A percentile compares a stretch with the other conserved stretches of the same genome.
These are phyloP conservation scores for Meda fulgida DNA, from an alignment of 2,797 vertebrate species.

Conservation along the genomic window DNA sequence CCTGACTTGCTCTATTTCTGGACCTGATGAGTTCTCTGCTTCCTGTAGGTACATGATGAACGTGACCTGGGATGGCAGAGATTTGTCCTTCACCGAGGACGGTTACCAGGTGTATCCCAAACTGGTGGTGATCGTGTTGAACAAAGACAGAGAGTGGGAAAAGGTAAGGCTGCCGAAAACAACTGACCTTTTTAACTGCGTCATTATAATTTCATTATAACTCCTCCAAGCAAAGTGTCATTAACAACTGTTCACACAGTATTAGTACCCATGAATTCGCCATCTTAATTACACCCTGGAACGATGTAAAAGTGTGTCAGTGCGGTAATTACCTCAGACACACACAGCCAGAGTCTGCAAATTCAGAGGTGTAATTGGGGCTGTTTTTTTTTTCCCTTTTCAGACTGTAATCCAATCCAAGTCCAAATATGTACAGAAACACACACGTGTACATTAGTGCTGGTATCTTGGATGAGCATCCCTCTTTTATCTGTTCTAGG, in stretches of 20 bases:
- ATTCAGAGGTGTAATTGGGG: constrained; percentile 40
- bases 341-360: constrained; percentile 38
- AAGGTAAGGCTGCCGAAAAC: constrained; percentile 81
- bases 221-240: constrained; percentile 34
- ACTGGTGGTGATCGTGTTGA: constrained; percentile 94
- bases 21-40: constrained; percentile 55
- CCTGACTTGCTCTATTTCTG: constrained; percentile 46
- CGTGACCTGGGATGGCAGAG: constrained; percentile 94
- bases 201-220: constrained; percentile 49
- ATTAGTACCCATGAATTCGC: constrained; percentile 42
- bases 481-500: constrained; percentile 7
- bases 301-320: constrained; percentile 55
- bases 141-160: constrained; percentile 94
- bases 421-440: neutral
- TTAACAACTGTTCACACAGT: constrained; percentile 60
- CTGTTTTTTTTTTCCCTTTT: constrained; percentile 28
- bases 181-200: constrained; percentile 41
- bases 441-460: neutral
- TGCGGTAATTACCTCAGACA: constrained; percentile 49
- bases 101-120: constrained; percentile 95
- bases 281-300: constrained; percentile 57
- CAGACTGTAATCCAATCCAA: neutral
- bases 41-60: constrained; percentile 96
- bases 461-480: neutral
- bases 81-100: constrained; percentile 96